These are phyloP conservation scores for Pecten maximus DNA, from an alignment of 2,888 invertebrate genomes.

Conservation along the genomic window DNA sequence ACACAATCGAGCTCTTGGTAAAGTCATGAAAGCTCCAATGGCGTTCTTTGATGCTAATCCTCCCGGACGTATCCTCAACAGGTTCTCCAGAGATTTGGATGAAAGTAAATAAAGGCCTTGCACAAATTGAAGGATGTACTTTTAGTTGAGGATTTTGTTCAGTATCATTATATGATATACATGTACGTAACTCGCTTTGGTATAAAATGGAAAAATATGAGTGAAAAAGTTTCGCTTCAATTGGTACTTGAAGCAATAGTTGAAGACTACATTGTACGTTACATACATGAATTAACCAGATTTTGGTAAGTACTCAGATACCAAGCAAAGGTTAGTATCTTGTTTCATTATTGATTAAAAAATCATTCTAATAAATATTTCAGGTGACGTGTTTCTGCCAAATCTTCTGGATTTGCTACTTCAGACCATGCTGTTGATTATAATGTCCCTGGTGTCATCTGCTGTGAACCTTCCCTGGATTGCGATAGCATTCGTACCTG, in stretches of 20 bases:
- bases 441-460: conserved; percentile 59
- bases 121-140: no score
- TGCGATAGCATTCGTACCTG: conserved; percentile 72
- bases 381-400: conserved; percentile 68
- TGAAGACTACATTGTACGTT: no score
- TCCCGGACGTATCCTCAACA: conserved; percentile 74
- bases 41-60: conserved; percentile 77
- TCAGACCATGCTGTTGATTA: conserved; percentile 50
- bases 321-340: no score
- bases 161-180: no score
- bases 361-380: conserved; percentile 30
- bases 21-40: conserved; percentile 69
- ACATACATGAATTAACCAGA: no score
- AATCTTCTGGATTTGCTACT: conserved; percentile 59
- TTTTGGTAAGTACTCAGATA: no score
- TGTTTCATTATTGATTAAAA: no score
- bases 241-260: no score
- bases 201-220: no score
- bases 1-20: conserved; percentile 60
- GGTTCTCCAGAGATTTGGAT: conserved; percentile 78
- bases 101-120: conserved; percentile 76
- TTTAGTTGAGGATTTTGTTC: no score
- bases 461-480: conserved; percentile 60
- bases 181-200: no score
- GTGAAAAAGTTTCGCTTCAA: no score